Evolutionary conservation across 2,888 invertebrate genomes (phyloP).

Genomic region (Apotomis capreana): DNA sequence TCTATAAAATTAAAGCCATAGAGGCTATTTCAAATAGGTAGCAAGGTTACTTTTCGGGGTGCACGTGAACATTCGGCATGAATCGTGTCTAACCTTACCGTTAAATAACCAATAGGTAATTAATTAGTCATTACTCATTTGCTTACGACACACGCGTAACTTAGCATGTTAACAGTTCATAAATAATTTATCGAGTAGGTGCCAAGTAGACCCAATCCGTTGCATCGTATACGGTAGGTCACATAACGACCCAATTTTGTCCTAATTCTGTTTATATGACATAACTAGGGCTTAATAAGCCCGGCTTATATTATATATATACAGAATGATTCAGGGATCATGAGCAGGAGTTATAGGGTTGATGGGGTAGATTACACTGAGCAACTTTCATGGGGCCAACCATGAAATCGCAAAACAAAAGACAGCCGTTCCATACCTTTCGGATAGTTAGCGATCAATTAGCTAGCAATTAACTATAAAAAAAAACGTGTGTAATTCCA

Average conservation of each 20-base stretch:
- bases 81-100: slow-evolving; percentile 12
- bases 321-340: no score
- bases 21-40: background rate
- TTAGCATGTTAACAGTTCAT: slow-evolving; percentile 31
- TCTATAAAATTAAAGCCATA: no score
- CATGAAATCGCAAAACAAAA: no score
- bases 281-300: background rate
- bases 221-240: slow-evolving; percentile 28
- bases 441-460: no score
- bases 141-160: slow-evolving; percentile 27
- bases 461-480: no score
- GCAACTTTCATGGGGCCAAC: no score
- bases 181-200: slow-evolving; percentile 29
- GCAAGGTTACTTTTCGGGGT: background rate
- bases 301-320: no score
- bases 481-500: no score
- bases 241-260: slow-evolving; percentile 32
- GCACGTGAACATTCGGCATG: background rate
- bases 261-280: background rate
- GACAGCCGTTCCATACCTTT: no score
- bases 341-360: no score
- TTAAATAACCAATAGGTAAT: slow-evolving; percentile 18
- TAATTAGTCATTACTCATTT: slow-evolving; percentile 25
- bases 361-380: no score
- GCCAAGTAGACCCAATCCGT: slow-evolving; percentile 19